phyloP scores from a whole-genome alignment of 1,140 invertebrate genomes.

The Zaprionus nigranus region DNA sequence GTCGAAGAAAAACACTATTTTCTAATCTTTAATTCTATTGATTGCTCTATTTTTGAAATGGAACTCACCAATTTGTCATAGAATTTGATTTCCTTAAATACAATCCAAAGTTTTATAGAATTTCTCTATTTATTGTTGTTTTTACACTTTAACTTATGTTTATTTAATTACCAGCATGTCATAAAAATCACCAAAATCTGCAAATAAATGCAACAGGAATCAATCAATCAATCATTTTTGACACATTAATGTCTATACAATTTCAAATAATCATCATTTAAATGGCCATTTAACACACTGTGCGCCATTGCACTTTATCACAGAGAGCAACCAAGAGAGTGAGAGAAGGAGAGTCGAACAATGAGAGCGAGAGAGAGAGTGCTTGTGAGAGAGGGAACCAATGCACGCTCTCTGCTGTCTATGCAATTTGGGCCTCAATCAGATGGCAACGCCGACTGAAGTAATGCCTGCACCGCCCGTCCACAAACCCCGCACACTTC shows the following conservation, averaged over 20 bases:
- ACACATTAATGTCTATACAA: constrained; percentile 20
- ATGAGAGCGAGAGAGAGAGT: constrained; percentile 10
- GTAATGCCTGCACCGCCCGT: constrained; percentile 21
- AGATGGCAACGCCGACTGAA: constrained; percentile 46
- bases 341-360: constrained; percentile 17
- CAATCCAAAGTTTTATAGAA: constrained; percentile 36
- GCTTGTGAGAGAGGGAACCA: constrained; percentile 14
- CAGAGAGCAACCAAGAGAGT: neutral
- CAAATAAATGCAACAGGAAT: constrained; percentile 26
- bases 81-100: constrained; percentile 18
- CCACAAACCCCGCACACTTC: constrained; percentile 1
- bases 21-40: neutral
- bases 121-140: constrained; percentile 3
- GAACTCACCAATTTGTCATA: constrained; percentile 53
- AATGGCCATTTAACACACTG: constrained; percentile 48
- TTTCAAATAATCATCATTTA: constrained; percentile 27
- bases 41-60: neutral
- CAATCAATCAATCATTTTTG: constrained; percentile 37
- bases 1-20: too few relatives aligned
- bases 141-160: constrained; percentile 24
- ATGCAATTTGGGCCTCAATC: constrained; percentile 54
- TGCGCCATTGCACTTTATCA: constrained; percentile 55
- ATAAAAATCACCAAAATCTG: constrained; percentile 41
- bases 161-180: constrained; percentile 22
- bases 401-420: constrained; percentile 12